Evolutionary conservation across 2,888 invertebrate species (phyloP), one percentile per base, ranked within the genome.

Genomic region (Ophraella communa): DNA sequence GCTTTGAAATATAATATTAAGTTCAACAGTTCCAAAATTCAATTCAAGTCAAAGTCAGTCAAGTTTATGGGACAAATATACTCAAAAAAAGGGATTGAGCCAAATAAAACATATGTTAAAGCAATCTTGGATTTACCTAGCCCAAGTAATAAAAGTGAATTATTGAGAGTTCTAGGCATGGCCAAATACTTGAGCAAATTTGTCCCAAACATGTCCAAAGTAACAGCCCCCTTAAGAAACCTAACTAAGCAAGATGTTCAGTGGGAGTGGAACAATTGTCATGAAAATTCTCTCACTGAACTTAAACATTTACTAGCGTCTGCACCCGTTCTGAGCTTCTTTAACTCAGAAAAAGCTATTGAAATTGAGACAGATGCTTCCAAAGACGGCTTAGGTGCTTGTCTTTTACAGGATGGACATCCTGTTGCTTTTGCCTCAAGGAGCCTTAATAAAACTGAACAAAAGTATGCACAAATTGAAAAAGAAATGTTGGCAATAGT

Each of bases 391-490:
- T 23, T 80, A 27, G 80, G 79, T 10, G 76, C 73, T 24, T 77
- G 72, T 47, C 27, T 81, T 11, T 18, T 80, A 10, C 80, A 82
- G 64, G 64, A 76, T 20, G 75, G 71, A 3, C 65, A 71, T 27
- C 78, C 78, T 18, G 71, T 80, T 11, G 75, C 74, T n/a, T 80
- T 74, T 70, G 77, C 78, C 4, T 80, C 78, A 24, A 54, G 76
- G 66, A 75, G 73, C 24, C 58, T 80, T n/a, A 75, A 67, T 10
- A 39, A 63, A 30, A 69, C 73, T 30, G 77, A 80, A 61, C 68
- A 74, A 64, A 77, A 73, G 35, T 79, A 77, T 69, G 71, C 78
- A 3, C 79, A 82, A 71, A 79, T 82, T 5, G 79, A 82, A 70
- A 78, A 81, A 67, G 69, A 78, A 81, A 67, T 60, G 11, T 11